Evolutionary conservation across 2,113 vertebrate species (phyloP).

Genomic region (Rhinolophus ferrumequinum): DNA sequence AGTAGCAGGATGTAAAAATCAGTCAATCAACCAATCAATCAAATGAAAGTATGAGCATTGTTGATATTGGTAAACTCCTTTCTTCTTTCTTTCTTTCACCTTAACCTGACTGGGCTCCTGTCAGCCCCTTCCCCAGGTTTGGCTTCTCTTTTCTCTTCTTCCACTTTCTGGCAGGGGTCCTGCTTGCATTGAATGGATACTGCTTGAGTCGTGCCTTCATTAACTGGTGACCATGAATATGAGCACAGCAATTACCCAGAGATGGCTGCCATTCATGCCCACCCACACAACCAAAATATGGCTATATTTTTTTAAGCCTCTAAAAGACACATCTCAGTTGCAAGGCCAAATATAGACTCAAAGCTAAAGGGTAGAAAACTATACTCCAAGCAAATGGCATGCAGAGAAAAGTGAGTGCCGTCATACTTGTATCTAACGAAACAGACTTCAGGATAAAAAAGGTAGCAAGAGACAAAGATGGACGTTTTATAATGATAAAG

Average conservation of each 20-base stretch:
- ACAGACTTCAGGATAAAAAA: too few species aligned
- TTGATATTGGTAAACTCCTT: neutral
- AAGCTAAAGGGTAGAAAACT: too few species aligned
- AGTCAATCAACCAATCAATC: neutral
- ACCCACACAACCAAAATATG: neutral
- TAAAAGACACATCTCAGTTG: neutral
- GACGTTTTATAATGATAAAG: too few species aligned
- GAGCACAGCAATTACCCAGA: neutral
- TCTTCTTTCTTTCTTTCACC: too few species aligned
- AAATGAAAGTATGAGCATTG: neutral
- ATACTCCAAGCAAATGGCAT: too few species aligned
- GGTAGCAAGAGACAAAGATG: too few species aligned
- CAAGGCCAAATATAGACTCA: too few species aligned
- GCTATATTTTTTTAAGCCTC: neutral
- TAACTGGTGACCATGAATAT: neutral
- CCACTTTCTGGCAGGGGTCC: neutral
- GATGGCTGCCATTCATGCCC: accelerated
- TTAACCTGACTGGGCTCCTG: neutral
- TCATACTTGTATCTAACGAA: too few species aligned
- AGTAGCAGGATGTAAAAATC: neutral
- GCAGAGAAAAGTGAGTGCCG: too few species aligned
- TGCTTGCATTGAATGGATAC: neutral
- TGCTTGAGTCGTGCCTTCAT: neutral
- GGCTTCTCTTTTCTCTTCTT: neutral
- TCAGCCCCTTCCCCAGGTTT: neutral